Base-by-base conservation (phyloP, 2,888 invertebrate genomes). In the Eilema caniola region DNA sequence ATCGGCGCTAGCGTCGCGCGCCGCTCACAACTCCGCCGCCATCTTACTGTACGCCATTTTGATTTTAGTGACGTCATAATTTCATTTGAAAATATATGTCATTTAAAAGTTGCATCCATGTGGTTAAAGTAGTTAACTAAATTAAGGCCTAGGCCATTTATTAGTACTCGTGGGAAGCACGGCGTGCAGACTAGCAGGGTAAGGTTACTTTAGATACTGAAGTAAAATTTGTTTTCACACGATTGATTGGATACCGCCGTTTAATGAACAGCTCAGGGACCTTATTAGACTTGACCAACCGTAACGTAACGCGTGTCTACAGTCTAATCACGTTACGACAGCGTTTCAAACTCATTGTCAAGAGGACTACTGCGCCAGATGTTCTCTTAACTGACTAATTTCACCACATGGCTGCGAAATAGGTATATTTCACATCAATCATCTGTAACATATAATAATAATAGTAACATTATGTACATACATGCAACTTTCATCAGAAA, bases 1-100 rank as follows among this genome's bases (percentile, higher is more conserved):
- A 53, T 97, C 97, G 86, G 97, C 97, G 76, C 92, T 98, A 72
- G 96, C 97, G 73, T 96, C 97, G 59, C 96, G 96, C 66, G 96
- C 96, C 20, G 88, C 95, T 2, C 89, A 91, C 72, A 90, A 89
- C 72, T 92, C 93, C 10, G 91, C 92, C 73, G 94, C 95, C 85
- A 89, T 95, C 37, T 88, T 94, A 79, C 80, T 94, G 72, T 93
- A 94, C 88, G 92, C 93, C 85, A 89, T 94, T 66, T 90, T 94
- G 79, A 89, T 94, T 88, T 89, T 95, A 69, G 81, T 92, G 69
- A 86, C 85, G 12, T 88, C 87, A 67, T 89, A 89, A 84, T 77
- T 66, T 28, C 66, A 37, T 71, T 80, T 70, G 28, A 66, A 67
- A 62, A 41, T 61, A 23, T 60, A 77, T 57, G 75, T 76, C n/a